Evolutionary conservation across 2,113 vertebrate genomes (phyloP).

Genomic region (Alethe diademata): DNA sequence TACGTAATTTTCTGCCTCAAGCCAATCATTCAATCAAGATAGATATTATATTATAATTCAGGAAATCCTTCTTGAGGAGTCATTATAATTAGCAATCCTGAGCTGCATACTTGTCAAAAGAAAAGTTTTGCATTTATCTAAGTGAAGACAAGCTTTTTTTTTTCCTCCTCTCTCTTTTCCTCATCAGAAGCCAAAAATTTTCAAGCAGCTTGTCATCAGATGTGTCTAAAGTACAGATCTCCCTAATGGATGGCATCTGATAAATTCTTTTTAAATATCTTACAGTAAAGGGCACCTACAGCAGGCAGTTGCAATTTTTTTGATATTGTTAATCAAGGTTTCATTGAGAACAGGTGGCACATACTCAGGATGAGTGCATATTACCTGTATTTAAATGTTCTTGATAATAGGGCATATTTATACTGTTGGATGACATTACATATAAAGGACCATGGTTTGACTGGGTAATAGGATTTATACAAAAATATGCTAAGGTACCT

Average conservation of each 20-base stretch:
- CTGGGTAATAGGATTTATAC: background rate
- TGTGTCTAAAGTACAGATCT: background rate
- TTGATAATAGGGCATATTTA: background rate
- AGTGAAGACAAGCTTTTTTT: background rate
- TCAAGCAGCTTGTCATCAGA: background rate
- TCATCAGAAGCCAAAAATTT: background rate
- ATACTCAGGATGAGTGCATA: background rate
- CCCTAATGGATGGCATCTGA: background rate
- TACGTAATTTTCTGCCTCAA: background rate
- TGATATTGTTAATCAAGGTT: background rate
- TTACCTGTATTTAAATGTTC: background rate
- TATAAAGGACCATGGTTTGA: background rate
- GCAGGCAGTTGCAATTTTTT: background rate
- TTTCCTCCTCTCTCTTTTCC: background rate
- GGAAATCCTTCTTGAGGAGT: background rate
- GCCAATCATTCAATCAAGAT: background rate
- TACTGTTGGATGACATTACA: background rate
- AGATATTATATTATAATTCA: background rate
- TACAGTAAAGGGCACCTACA: background rate
- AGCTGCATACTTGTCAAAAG: background rate
- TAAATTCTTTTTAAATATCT: background rate
- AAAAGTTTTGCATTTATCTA: background rate
- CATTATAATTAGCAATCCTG: background rate
- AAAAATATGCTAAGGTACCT: background rate
- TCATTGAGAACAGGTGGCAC: background rate